Base-by-base conservation (phyloP, 2,888 invertebrate species). In the Lepidocyrtinus sp. region DNA sequence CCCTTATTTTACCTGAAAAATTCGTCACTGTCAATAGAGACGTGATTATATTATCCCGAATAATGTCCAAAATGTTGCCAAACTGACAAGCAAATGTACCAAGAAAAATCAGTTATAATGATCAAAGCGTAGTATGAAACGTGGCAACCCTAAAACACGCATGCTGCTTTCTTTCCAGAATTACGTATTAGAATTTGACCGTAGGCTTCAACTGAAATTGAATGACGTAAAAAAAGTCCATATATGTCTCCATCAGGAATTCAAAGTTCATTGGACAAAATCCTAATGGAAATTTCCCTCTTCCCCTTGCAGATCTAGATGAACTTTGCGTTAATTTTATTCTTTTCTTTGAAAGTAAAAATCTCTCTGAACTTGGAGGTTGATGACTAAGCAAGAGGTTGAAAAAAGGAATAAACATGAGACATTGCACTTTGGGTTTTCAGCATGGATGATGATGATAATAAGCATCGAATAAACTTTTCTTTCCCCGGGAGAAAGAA, bases 341-440 rank as follows among this genome's bases (percentile, higher is more conserved):
- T n/a, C 55, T 3, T 55, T 55, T n/a, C n/a, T n/a, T n/a, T 55
- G 5, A 5, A 2, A 17, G 55, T n/a, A 55, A 55, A 55, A 55
- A 55, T 55, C 55, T 15, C 3, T 55, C 17, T 55, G 55, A 55
- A 55, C n/a, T 55, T 55, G 2, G 55, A n/a, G 55, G 55, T n/a
- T n/a, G n/a, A 55, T 55, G 55, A 55, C 55, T 55, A n/a, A 17
- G 55, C 55, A 55, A 2, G 55, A 9, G 17, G 17, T n/a, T 55
- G 55, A 55, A 55, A 55, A 55, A 55, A 55, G 7, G 17, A 55
- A 55, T 15, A 55, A 55, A 55, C 55, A 55, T 55, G 55, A 55
- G n/a, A 2, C 55, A 55, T 55, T 55, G 55, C 55, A 55, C 3
- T n/a, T 55, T 36, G 36, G n/a, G 55, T 55, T n/a, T n/a, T n/a